Evolutionary conservation across 2,888 invertebrate genomes (phyloP), one percentile per base, ranked within the genome.

Genomic region (Phymatocera aterrima): DNA sequence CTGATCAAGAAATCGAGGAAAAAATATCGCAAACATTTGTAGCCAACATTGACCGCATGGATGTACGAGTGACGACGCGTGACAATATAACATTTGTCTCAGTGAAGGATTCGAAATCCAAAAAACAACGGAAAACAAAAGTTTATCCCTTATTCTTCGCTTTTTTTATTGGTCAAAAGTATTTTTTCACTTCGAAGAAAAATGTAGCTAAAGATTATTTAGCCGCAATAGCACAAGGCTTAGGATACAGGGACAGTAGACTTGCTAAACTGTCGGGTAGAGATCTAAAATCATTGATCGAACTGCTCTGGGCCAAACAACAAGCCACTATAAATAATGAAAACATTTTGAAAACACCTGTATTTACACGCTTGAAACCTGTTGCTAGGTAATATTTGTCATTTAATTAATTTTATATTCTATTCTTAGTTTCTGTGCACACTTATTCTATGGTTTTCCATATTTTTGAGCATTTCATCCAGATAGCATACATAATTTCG

Each of bases 151-250:
- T 77, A 5, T 84, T 79, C 78, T 86, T 88, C 72, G 87, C 88
- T n/a, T 61, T 88, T 6, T 83, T 85, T 18, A n/a, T 81, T 15
- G 84, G 81, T 5, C 83, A 87, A 43, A 85, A 83, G 0, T 85
- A 86, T 81, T 83, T 89, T 51, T 89, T 89, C 60, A 85, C 83
- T 37, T 83, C 86, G 0, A 86, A 74, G 31, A 86, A 83, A 64
- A 51, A 24, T 24, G 72, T 85, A 6, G 43, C 81, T 0, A 79
- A 82, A 37, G 68, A 79, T 46, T 78, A 83, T 48, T 15, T 86
- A 34, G 65, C 82, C 5, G 81, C 79, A 24, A 46, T 89, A 18
- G 70, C 80, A 21, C 61, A 46, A 15, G 79, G 81, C 43, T 48
- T 87, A 18, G 86, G 86, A 72, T 88, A 84, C 48, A 40, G 15